Percentiles rank a stretch among this genome's conserved stretches.
These are phyloP conservation scores for Sarcophilus harrisii DNA, from an alignment of 2,797 vertebrate genomes.

Conservation along the genomic window DNA sequence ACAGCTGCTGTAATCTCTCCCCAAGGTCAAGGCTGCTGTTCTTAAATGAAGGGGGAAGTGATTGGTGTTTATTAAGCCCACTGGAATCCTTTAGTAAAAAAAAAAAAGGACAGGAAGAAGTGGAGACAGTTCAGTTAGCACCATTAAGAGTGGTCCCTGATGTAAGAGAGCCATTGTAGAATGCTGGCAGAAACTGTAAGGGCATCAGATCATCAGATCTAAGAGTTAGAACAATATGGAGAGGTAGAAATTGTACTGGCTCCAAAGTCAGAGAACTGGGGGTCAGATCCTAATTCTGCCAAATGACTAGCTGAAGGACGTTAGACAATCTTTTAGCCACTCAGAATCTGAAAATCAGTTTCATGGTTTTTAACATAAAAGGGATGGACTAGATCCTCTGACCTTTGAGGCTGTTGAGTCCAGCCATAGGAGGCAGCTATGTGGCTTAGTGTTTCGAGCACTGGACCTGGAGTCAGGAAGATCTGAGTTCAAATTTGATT, in stretches of 20 bases:
- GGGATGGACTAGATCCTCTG: background rate
- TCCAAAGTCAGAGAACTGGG: background rate
- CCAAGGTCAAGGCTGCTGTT: background rate
- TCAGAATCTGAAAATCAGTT: background rate
- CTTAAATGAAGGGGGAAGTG: background rate
- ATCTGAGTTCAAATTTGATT: background rate
- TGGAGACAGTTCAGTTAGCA: background rate
- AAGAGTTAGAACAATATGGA: background rate
- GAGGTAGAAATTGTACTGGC: background rate
- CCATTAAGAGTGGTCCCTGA: background rate
- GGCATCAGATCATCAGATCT: background rate
- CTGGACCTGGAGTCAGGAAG: background rate
- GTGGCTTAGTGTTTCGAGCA: background rate
- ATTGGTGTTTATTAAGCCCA: background rate
- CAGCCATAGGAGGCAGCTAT: background rate
- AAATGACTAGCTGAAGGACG: background rate
- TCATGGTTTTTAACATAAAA: background rate
- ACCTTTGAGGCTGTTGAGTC: background rate
- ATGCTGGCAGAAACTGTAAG: background rate
- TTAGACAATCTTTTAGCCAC: background rate
- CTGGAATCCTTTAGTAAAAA: background rate
- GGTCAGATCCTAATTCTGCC: background rate
- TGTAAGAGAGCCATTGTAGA: background rate
- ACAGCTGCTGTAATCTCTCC: slow-evolving; percentile 1
- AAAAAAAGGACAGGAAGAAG: background rate